These are phyloP conservation scores for Leptinotarsa peninsularis DNA, from an alignment of 2,888 invertebrate genomes.

Conservation along the genomic window DNA sequence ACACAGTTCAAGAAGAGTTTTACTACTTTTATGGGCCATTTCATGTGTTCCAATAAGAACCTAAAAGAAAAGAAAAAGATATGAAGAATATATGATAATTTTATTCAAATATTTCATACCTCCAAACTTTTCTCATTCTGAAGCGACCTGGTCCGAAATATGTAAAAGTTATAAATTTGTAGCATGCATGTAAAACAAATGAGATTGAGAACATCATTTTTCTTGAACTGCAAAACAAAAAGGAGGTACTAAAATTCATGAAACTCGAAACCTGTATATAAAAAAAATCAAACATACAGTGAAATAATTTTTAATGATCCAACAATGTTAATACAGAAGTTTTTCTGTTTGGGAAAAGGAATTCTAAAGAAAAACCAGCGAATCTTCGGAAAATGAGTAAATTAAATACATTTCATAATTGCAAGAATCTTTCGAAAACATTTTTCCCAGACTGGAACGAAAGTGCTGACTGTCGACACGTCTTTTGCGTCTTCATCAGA, in stretches of 20 bases:
- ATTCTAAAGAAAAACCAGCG: too few relatives aligned
- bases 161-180: slow-evolving; percentile 34
- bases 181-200: slow-evolving; percentile 36
- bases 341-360: too few relatives aligned
- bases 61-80: slow-evolving; percentile 21
- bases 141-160: slow-evolving; percentile 35
- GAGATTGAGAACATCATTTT: slow-evolving; percentile 32
- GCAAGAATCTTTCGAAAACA: too few relatives aligned
- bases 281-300: too few relatives aligned
- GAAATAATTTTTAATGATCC: too few relatives aligned
- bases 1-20: slow-evolving; percentile 19
- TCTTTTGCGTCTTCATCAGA: background rate
- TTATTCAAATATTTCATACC: slow-evolving; percentile 24
- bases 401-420: too few relatives aligned
- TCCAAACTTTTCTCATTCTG: slow-evolving; percentile 30
- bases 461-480: background rate
- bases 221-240: slow-evolving; percentile 37
- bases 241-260: too few relatives aligned
- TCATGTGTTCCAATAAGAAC: background rate
- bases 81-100: slow-evolving; percentile 5
- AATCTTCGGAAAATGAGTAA: too few relatives aligned
- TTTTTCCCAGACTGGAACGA: too few relatives aligned
- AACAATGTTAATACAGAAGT: too few relatives aligned
- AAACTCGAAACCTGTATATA: too few relatives aligned
- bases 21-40: slow-evolving; percentile 4